phyloP scores from a whole-genome alignment of 2,888 invertebrate genomes.

The Silvanus unidentatus region DNA sequence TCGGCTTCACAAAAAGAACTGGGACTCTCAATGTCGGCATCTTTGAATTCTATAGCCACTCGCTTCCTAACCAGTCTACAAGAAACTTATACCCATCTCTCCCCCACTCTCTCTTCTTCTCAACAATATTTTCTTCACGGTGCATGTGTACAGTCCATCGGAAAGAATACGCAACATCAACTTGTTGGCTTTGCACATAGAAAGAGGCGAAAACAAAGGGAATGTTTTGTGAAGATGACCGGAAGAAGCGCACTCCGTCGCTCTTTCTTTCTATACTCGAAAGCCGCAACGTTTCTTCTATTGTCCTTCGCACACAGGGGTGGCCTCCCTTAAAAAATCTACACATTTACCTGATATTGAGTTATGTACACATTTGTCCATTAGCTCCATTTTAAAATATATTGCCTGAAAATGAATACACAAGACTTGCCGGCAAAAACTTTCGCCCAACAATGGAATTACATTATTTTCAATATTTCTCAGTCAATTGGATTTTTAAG shows the following conservation, averaged over 20 bases:
- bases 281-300: not conserved
- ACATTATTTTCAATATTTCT: conserved; percentile 1
- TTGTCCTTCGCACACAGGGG: not conserved
- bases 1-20: conserved; percentile 39
- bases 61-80: conserved; percentile 29
- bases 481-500: conserved; percentile 9
- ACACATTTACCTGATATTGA: not conserved
- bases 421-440: too few relatives aligned
- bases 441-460: too few relatives aligned
- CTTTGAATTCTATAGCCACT: conserved; percentile 27
- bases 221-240: not conserved
- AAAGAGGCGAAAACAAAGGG: too few relatives aligned
- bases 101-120: conserved; percentile 4
- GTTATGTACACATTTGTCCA: conserved; percentile 2
- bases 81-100: conserved; percentile 17
- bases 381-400: conserved; percentile 2
- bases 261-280: too few relatives aligned
- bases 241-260: not conserved
- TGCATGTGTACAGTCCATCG: conserved; percentile 15
- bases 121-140: too few relatives aligned
- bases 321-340: not conserved
- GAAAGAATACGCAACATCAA: conserved; percentile 6
- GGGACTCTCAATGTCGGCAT: conserved; percentile 35
- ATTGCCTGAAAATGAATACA: conserved; percentile 1
- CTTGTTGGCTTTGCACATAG: too few relatives aligned